Evolutionary conservation across 2,888 invertebrate genomes (phyloP).

Genomic region (Yponomeuta cagnagella): DNA sequence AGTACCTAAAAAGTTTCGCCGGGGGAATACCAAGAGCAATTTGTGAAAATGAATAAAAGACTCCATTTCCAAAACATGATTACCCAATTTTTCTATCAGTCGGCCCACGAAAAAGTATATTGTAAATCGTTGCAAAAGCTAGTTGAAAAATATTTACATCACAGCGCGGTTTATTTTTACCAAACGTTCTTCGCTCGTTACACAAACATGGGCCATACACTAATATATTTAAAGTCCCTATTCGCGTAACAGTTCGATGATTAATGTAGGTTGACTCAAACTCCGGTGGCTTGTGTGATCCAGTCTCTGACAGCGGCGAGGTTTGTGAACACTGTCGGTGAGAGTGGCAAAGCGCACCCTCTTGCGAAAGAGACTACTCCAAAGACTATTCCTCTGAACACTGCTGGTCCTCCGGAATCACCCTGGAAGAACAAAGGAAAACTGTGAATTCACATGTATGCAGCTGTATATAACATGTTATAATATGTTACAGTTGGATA

Average conservation of each 20-base stretch:
- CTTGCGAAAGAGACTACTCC: constrained; percentile 69
- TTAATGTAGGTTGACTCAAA: constrained; percentile 33
- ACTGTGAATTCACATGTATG: constrained; percentile 1
- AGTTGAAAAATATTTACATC: not conserved
- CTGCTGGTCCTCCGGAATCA: constrained; percentile 68
- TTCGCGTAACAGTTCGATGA: constrained; percentile 11
- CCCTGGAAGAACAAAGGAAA: constrained; percentile 44
- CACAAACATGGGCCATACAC: not conserved
- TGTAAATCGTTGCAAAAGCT: not conserved
- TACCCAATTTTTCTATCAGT: constrained; percentile 33
- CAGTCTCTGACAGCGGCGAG: constrained; percentile 58
- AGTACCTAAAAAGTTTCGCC: not conserved
- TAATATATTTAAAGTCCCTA: not conserved
- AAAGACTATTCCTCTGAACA: constrained; percentile 60
- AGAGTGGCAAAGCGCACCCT: constrained; percentile 65
- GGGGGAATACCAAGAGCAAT: not conserved
- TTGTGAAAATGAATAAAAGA: not conserved
- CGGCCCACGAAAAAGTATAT: constrained; percentile 21
- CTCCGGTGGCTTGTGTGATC: constrained; percentile 61
- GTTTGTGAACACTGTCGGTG: constrained; percentile 68
- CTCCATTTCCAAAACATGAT: constrained; percentile 17
- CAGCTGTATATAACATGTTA: too few relatives aligned
- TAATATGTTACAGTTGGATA: too few relatives aligned
- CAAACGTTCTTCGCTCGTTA: not conserved
- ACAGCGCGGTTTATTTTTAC: constrained; percentile 4